A percentile compares a stretch with the other conserved stretches of the same genome.
Conservation (phyloP, 2,113 vertebrate species). For the Struthidea cinerea region DNA sequence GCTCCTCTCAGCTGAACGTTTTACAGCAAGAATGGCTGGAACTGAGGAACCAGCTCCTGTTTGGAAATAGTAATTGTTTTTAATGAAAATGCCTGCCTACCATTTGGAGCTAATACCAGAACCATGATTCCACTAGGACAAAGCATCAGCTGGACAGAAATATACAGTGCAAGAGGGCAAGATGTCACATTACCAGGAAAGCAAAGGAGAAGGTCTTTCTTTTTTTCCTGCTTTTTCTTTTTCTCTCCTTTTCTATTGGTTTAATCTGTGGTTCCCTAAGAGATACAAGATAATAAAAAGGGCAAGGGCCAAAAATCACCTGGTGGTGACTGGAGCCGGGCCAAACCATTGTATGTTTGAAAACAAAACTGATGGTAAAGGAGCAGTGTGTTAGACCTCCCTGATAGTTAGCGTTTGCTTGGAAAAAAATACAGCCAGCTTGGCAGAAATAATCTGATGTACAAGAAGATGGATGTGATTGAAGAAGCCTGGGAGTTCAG, state of each 20-base stretch:
- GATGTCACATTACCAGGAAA: slow-evolving; percentile 25
- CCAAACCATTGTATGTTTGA: slow-evolving; percentile 64
- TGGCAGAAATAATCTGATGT: not conserved
- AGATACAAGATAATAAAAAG: slow-evolving; percentile 60
- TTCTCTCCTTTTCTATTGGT: slow-evolving; percentile 45
- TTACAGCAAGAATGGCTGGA: slow-evolving; percentile 63
- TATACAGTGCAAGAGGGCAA: slow-evolving; percentile 23
- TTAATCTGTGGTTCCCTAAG: slow-evolving; percentile 53
- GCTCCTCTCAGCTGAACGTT: slow-evolving; percentile 64
- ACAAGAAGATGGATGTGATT: not conserved
- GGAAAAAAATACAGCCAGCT: slow-evolving; percentile 45
- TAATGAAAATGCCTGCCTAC: slow-evolving; percentile 53
- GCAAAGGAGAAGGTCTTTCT: slow-evolving; percentile 38
- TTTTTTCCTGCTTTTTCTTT: slow-evolving; percentile 50
- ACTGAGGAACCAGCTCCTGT: slow-evolving; percentile 56
- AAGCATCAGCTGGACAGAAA: slow-evolving; percentile 66
- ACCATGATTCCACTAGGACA: slow-evolving; percentile 45
- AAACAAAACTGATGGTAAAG: slow-evolving; percentile 48
- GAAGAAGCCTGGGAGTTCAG: not conserved
- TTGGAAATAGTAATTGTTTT: slow-evolving; percentile 65
- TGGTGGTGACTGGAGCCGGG: slow-evolving; percentile 62
- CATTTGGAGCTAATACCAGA: slow-evolving; percentile 64
- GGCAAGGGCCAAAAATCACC: slow-evolving; percentile 69
- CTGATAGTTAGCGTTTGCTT: slow-evolving; percentile 28
- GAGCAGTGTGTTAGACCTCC: slow-evolving; percentile 40